A percentile compares a stretch with the other conserved stretches of the same genome.
These are phyloP conservation scores for Magallana nippona DNA, from an alignment of 2,888 invertebrate species.

Conservation along the genomic window DNA sequence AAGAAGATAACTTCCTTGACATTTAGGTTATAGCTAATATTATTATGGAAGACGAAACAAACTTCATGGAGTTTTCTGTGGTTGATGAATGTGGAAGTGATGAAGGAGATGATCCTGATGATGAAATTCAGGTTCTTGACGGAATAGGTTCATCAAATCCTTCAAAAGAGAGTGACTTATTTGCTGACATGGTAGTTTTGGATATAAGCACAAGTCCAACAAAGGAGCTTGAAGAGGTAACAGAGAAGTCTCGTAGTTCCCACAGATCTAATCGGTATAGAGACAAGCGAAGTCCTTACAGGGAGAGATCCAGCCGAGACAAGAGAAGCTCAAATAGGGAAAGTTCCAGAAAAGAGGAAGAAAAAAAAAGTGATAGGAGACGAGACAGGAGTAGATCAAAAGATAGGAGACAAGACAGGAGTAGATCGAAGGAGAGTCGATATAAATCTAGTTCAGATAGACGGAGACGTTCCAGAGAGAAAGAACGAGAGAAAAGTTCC, in stretches of 20 bases:
- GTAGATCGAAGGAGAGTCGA: slow-evolving; percentile 5
- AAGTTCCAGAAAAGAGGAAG: not conserved
- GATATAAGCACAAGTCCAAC: slow-evolving; percentile 25
- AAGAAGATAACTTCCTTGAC: not conserved
- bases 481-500: not conserved
- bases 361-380: not conserved
- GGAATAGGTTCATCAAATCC: not conserved
- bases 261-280: slow-evolving; percentile 6
- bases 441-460: slow-evolving; percentile 1
- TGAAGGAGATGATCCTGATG: slow-evolving; percentile 23
- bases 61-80: slow-evolving; percentile 38
- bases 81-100: slow-evolving; percentile 38
- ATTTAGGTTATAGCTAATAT: not conserved
- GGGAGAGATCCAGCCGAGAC: not conserved
- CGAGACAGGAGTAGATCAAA: not conserved
- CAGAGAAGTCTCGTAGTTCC: not conserved
- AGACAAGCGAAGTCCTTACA: slow-evolving; percentile 4
- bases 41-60: slow-evolving; percentile 16
- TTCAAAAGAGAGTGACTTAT: not conserved
- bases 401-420: slow-evolving; percentile 9
- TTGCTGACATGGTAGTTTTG: slow-evolving; percentile 5
- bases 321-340: slow-evolving; percentile 9
- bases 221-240: not conserved
- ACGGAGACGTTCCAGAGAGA: not conserved
- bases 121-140: not conserved